Conservation (phyloP, 1,140 invertebrate species). For the Dendrolimus kikuchii region DNA sequence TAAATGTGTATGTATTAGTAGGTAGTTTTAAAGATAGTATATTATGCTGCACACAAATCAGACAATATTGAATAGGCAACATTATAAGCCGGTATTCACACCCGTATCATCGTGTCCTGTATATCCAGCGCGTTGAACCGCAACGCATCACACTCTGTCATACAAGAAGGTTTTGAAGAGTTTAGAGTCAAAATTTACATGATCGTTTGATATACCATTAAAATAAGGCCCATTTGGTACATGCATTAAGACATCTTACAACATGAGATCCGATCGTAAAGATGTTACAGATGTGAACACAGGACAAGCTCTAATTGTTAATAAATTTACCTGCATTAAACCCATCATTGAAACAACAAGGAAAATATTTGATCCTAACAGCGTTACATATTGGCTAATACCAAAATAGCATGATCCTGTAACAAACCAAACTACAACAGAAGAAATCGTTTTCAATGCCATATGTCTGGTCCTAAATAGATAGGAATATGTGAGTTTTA, state of each 20-base stretch:
- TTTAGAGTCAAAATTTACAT: neutral
- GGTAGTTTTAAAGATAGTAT: no score
- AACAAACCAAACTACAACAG: constrained; percentile 19
- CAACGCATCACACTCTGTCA: no score
- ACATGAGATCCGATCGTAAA: neutral
- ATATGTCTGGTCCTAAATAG: constrained; percentile 27
- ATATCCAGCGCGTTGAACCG: no score
- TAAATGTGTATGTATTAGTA: no score
- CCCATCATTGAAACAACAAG: constrained; percentile 24
- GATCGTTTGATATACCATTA: neutral
- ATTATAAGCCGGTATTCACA: no score
- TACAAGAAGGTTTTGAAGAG: no score
- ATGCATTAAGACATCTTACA: neutral
- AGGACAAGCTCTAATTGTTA: neutral
- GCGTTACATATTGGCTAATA: constrained; percentile 32
- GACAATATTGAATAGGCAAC: no score
- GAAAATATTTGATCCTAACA: constrained; percentile 26
- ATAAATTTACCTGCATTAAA: constrained; percentile 29
- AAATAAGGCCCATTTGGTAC: constrained; percentile 1
- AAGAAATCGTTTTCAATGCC: constrained; percentile 15
- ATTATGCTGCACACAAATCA: no score
- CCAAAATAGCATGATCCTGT: constrained; percentile 28
- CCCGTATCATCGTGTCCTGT: no score
- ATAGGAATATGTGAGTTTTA: constrained; percentile 20
- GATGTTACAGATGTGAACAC: neutral